Evolutionary conservation across 2,797 vertebrate genomes (phyloP), one percentile per base, ranked within the genome.

Genomic region (Enteromius anoplus): DNA sequence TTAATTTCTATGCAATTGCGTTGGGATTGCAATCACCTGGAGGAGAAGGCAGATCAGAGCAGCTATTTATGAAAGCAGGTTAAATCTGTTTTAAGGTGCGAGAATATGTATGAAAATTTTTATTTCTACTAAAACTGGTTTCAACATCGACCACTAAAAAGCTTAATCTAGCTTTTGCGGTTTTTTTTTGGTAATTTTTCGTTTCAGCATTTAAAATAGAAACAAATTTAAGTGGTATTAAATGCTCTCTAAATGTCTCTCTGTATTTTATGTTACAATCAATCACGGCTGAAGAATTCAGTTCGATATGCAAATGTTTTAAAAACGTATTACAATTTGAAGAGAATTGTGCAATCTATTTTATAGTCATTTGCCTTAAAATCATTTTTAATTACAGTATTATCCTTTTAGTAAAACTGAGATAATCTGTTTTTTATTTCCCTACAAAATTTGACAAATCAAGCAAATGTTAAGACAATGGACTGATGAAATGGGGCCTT

Each of bases 1-100:
- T 95, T 95, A 95, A 86, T 90, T 91, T 92, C 93, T 95, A 95
- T 95, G 95, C 95, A 95, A 94, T 89, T 88, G 88, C 91, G 90
- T 88, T 71, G 73, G 85, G 68, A 29, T 81, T 86, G 82, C 87
- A 89, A 85, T 88, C 89, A 90, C 75, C 82, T 81, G 65, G 40
- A 81, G 84, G 55, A 73, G 80, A 75, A 73, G 82, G 26, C 81
- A 55, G 65, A 86, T 81, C 73, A 78, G 81, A 81, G 64, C 75
- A 78, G 81, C 60, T 79, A 42, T 77, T 83, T 69, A 14, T 77
- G 49, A 60, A 19, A 47, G 34, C 72, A 60, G 37, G 29, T 58
- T 77, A 17, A 29, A 80, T 55, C 45, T 70, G 51, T 40, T 58
- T 45, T 69, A 49, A 65, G 7, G 26, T 62, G 34, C 6, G 37